Evolutionary conservation across 2,888 invertebrate species (phyloP).

Genomic region (Empis livida): DNA sequence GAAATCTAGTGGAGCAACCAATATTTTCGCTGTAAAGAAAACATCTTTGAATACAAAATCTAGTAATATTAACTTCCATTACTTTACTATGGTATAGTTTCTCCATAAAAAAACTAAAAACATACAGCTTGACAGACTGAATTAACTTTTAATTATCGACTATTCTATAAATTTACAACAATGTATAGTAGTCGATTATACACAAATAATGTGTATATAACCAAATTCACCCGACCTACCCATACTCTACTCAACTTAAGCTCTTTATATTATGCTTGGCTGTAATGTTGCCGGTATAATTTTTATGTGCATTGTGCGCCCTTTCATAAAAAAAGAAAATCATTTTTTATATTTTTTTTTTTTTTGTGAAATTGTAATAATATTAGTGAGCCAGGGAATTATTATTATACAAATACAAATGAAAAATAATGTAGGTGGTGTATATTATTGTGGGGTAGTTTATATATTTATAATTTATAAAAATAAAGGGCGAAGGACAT

Average conservation of each 20-base stretch:
- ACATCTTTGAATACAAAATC: no score
- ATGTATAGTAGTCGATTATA: no score
- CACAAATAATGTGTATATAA: no score
- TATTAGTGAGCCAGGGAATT: not conserved
- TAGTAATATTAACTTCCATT: no score
- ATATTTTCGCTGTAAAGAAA: no score
- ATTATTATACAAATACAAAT: not conserved
- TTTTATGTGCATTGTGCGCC: slow-evolving; percentile 7
- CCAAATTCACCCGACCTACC: slow-evolving; percentile 28
- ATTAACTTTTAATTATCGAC: not conserved
- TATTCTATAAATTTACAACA: slow-evolving; percentile 2
- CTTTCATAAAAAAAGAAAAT: slow-evolving; percentile 4
- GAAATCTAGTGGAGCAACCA: no score
- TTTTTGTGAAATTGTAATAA: not conserved
- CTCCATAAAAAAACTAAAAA: no score
- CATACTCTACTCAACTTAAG: slow-evolving; percentile 30
- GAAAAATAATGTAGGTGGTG: no score
- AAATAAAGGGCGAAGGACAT: no score
- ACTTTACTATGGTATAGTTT: no score
- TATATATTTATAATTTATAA: no score
- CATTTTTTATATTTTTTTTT: slow-evolving; percentile 1
- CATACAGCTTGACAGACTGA: slow-evolving; percentile 1
- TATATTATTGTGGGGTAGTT: no score
- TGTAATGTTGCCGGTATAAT: slow-evolving; percentile 12
- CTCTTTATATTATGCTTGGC: slow-evolving; percentile 16